These are phyloP conservation scores for Tragopan temminckii DNA, from an alignment of 2,797 vertebrate genomes.

Conservation along the genomic window DNA sequence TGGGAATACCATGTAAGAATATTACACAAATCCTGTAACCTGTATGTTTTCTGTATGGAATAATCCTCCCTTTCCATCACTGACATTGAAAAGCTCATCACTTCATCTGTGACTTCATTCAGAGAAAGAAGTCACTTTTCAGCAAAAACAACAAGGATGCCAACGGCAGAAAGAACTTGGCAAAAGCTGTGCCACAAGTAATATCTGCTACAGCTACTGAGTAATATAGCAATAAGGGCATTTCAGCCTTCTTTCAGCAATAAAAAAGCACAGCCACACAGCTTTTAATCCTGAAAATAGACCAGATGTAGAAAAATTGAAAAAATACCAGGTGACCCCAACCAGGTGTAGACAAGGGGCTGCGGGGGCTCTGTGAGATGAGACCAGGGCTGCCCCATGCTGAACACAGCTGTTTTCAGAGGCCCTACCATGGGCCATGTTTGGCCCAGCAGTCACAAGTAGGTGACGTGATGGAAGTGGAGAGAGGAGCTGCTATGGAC, in stretches of 20 bases:
- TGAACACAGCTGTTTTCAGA: neutral
- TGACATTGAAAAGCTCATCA: neutral
- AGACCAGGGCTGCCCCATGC: accelerated
- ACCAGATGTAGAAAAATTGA: neutral
- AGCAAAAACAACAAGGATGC: neutral
- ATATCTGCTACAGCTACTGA: accelerated
- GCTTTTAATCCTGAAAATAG: neutral
- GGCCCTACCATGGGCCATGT: neutral
- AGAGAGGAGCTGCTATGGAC: neutral
- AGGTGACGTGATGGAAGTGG: neutral
- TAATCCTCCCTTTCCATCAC: neutral
- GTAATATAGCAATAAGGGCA: neutral
- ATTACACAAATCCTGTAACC: neutral
- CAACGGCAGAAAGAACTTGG: neutral
- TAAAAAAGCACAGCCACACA: neutral
- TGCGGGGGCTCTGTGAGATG: neutral
- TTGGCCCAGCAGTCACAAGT: neutral
- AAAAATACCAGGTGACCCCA: neutral
- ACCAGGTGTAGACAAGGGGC: neutral
- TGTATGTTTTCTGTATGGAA: neutral
- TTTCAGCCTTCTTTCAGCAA: neutral
- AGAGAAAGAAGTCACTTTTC: neutral
- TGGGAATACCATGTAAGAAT: neutral
- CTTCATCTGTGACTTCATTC: neutral
- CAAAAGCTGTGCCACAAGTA: neutral